Conservation (phyloP, 1,140 invertebrate species). For the Plectus sambesii region DNA sequence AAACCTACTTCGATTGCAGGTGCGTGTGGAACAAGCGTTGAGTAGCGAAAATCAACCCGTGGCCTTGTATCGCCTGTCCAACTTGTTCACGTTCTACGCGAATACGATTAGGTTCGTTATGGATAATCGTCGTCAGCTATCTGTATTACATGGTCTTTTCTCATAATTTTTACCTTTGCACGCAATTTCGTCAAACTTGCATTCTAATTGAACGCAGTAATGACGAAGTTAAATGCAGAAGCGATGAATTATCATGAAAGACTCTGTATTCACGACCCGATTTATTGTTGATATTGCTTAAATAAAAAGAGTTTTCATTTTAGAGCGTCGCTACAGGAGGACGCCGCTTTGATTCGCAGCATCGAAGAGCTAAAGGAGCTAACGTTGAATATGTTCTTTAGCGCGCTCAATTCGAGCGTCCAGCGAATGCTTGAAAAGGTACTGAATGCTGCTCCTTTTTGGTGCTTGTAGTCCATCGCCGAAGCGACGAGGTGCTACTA, state of each 20-base stretch:
- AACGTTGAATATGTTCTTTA: constrained; percentile 41
- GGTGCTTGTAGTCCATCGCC: constrained; percentile 9
- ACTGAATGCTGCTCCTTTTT: background rate
- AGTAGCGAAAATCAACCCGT: constrained; percentile 33
- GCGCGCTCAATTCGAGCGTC: constrained; percentile 26
- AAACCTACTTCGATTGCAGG: constrained; percentile 12
- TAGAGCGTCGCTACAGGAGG: constrained; percentile 16
- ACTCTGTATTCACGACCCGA: too few relatives aligned
- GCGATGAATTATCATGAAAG: too few relatives aligned
- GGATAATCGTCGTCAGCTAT: too few relatives aligned
- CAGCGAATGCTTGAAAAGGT: constrained; percentile 33
- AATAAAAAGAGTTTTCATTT: constrained; percentile 5
- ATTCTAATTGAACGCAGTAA: too few relatives aligned
- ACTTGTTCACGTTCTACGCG: constrained; percentile 28
- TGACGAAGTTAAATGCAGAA: too few relatives aligned
- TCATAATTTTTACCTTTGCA: too few relatives aligned
- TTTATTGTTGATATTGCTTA: constrained; percentile 13
- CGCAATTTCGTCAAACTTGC: too few relatives aligned
- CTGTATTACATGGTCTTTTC: too few relatives aligned
- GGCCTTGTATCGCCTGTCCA: constrained; percentile 34
- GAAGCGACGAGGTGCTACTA: too few relatives aligned
- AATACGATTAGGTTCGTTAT: constrained; percentile 12
- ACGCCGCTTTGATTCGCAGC: constrained; percentile 27
- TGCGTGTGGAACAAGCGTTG: constrained; percentile 37
- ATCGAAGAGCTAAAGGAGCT: constrained; percentile 31